Base-by-base conservation (phyloP, 2,113 vertebrate species). In the Antechinus flavipes region DNA sequence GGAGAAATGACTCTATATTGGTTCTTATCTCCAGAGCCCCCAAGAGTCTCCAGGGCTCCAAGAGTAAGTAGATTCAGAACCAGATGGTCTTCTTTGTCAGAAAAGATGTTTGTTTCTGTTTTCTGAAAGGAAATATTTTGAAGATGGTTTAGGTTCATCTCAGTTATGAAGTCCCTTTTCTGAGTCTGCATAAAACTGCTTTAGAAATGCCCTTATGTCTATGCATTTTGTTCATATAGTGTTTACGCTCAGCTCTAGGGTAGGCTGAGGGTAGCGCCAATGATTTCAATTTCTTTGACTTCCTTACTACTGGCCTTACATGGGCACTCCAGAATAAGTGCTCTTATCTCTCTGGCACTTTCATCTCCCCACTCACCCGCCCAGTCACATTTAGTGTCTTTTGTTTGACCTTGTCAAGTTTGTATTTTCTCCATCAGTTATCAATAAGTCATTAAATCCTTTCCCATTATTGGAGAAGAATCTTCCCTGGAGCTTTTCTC, bases 1-100 rank as follows among this genome's bases (percentile, higher is more conserved):
- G 95, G 91, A 96, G 93, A 96, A 96, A 95, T 95, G 90, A 58
- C 96, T 96, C 90, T 58, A 93, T 95, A 93, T 96, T 95, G 61
- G 54, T 94, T 96, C 84, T 50, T 95, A 50, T 96, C 97, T 96
- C 94, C 24, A 0, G 96, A 54, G 96, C 76, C 95, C 94, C 68
- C 54, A 95, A 42, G 90, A 90, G 91, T 92, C 96, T 96, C 95
- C 24, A 54, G 30, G 49, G 95, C 47, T 93, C 91, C 91, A 22
- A 25, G 93, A 52, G 90, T 50, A 49, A 84, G 90, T 46, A 47
- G 76, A 55, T 76, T 94, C 76, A 46, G 89, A 93, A 94, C 27
- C n/a, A 92, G 52, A 25, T 12, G 14, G 9, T 93, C 93, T 90
- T 95, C 68, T 53, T 50, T 55, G 95, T 35, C 26, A 27, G 90